Evolutionary conservation across 2,888 invertebrate genomes (phyloP), one percentile per base, ranked within the genome.

Genomic region (Drepana falcataria): DNA sequence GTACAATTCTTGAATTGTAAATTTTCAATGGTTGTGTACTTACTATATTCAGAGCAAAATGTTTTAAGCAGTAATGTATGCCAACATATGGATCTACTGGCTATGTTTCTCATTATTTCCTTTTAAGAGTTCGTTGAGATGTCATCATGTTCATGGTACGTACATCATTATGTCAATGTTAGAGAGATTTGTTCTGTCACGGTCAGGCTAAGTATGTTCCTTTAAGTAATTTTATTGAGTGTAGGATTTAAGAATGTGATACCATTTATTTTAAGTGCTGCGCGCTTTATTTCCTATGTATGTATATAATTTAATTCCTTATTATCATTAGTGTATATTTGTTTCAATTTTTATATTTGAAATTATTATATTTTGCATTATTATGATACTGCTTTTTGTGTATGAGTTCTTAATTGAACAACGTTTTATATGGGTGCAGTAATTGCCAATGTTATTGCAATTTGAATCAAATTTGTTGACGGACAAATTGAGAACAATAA

Each of bases 201-300:
- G 82, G 84, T 88, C 83, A 81, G 83, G 81, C 81, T 89, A 87
- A 85, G 68, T 89, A 87, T 87, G 90, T 90, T 90, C 90, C 90
- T 90, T 70, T 77, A 75, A 80, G 74, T 85, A 83, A 85, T 81
- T 76, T 79, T 82, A 83, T 83, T 81, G 75, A 77, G 68, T 74
- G 75, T 85, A 86, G 81, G 75, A 73, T 80, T 68, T 88, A 89
- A 90, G 87, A 85, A 85, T 86, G 90, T 90, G 90, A 90, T 90
- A 90, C 90, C 88, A 89, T 87, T 85, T 87, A 83, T 79, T 81
- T 64, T 89, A 86, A 88, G 89, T 75, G 79, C 81, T 79, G 71
- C 79, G 77, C 80, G 77, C 77, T 71, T 71, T 73, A 79, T 77
- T 75, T 73, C 73, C 71, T 81, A 73, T 80, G 78, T 79, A 75